Evolutionary conservation across 1,140 invertebrate genomes (phyloP).

Genomic region (Heliothis subflexa): DNA sequence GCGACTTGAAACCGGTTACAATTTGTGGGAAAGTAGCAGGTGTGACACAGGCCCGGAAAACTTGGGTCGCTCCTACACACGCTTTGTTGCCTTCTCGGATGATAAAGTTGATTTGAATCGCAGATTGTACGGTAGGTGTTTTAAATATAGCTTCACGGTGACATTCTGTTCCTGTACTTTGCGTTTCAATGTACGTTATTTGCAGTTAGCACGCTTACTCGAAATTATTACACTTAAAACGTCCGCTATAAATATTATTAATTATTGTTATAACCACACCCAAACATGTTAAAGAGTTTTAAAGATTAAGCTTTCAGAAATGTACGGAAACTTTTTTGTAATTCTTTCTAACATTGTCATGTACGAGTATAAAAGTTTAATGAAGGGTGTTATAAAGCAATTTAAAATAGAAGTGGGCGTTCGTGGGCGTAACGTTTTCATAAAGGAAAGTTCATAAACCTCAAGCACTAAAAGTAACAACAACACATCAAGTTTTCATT

Average conservation of each 20-base stretch:
- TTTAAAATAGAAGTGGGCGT: slow-evolving; percentile 26
- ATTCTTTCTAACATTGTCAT: background rate
- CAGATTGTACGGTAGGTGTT: slow-evolving; percentile 73
- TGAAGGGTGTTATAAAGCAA: slow-evolving; percentile 16
- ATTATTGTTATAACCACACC: slow-evolving; percentile 19
- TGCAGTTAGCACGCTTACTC: slow-evolving; percentile 5
- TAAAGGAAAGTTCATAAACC: background rate
- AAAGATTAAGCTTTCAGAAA: slow-evolving; percentile 10
- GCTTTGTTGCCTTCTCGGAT: slow-evolving; percentile 82
- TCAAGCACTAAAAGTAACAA: background rate
- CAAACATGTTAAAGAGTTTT: slow-evolving; percentile 28
- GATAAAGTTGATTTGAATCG: slow-evolving; percentile 84
- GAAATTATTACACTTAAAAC: slow-evolving; percentile 24
- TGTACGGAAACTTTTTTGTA: slow-evolving; percentile 9
- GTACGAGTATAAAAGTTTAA: slow-evolving; percentile 26
- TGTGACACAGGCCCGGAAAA: slow-evolving; percentile 73
- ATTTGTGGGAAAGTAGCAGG: slow-evolving; percentile 84
- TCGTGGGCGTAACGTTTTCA: background rate
- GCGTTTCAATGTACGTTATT: slow-evolving; percentile 1
- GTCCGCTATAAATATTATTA: slow-evolving; percentile 22
- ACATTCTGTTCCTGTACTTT: slow-evolving; percentile 16
- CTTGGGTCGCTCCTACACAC: slow-evolving; percentile 74
- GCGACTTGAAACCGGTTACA: slow-evolving; percentile 78
- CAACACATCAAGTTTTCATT: background rate
- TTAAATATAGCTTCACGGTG: slow-evolving; percentile 48